phyloP scores from a whole-genome alignment of 2,888 invertebrate species.

The Lasioglossum lativentre region DNA sequence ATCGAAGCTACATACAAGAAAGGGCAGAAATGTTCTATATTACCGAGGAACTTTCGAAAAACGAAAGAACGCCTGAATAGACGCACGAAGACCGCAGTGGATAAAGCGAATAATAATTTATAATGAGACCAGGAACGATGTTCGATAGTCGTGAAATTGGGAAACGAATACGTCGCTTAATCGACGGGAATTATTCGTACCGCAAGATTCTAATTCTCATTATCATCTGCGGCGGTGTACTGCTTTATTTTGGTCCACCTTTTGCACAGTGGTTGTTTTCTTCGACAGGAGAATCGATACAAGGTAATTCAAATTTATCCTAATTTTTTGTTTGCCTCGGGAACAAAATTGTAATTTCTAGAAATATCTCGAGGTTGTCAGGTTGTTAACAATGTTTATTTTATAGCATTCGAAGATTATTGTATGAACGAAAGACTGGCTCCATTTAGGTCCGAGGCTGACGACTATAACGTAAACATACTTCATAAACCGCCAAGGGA shows the following conservation, averaged over 20 bases:
- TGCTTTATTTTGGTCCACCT: constrained; percentile 89
- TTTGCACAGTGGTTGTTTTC: constrained; percentile 88
- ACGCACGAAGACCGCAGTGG: not conserved
- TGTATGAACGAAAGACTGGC: constrained; percentile 89
- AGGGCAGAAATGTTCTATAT: constrained; percentile 42
- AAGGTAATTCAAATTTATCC: constrained; percentile 76
- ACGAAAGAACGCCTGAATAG: constrained; percentile 11
- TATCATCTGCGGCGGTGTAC: constrained; percentile 81
- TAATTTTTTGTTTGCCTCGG: not conserved
- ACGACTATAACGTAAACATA: constrained; percentile 89
- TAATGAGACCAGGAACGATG: constrained; percentile 74
- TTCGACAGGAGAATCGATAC: constrained; percentile 84
- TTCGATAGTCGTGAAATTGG: constrained; percentile 78
- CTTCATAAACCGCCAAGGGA: constrained; percentile 86
- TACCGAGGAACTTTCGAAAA: constrained; percentile 13
- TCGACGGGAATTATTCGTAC: constrained; percentile 80
- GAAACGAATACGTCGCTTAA: constrained; percentile 77
- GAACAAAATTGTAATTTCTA: not conserved
- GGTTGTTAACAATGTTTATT: not conserved
- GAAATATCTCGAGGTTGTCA: not conserved
- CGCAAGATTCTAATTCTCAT: constrained; percentile 78
- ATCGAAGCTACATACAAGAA: constrained; percentile 3
- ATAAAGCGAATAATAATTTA: constrained; percentile 12
- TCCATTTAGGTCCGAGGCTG: constrained; percentile 87
- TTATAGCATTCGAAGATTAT: constrained; percentile 85